Evolutionary conservation across 2,797 vertebrate species (phyloP).

Genomic region (Eremophila alpestris): DNA sequence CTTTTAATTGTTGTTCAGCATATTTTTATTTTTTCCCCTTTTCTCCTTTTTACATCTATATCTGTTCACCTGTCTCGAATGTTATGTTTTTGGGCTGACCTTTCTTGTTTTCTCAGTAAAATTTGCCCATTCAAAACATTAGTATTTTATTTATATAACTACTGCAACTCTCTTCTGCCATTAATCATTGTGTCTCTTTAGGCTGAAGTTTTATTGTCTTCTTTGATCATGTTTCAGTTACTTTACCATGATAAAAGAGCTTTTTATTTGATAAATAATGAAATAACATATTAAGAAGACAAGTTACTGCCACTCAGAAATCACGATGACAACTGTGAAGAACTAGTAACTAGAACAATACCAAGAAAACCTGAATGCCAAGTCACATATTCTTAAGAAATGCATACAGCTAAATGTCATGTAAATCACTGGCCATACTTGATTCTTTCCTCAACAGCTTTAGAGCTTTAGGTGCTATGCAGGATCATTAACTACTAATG

Average conservation of each 20-base stretch:
- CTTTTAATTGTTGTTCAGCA: background rate
- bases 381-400: background rate
- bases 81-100: background rate
- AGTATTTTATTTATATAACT: background rate
- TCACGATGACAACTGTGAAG: background rate
- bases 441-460: background rate
- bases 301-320: background rate
- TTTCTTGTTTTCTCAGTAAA: background rate
- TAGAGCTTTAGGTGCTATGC: background rate
- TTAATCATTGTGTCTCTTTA: background rate
- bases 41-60: background rate
- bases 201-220: background rate
- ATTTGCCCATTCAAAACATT: background rate
- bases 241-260: background rate
- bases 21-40: background rate
- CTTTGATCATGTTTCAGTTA: background rate
- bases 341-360: background rate
- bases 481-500: background rate
- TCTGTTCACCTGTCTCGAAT: background rate
- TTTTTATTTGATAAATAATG: background rate
- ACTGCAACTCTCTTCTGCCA: background rate
- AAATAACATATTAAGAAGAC: background rate
- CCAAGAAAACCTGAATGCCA: background rate
- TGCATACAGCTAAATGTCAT: background rate
- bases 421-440: background rate